Conservation (phyloP, 92 coral and sea anemone species). For the Epizoanthus ramosus region DNA sequence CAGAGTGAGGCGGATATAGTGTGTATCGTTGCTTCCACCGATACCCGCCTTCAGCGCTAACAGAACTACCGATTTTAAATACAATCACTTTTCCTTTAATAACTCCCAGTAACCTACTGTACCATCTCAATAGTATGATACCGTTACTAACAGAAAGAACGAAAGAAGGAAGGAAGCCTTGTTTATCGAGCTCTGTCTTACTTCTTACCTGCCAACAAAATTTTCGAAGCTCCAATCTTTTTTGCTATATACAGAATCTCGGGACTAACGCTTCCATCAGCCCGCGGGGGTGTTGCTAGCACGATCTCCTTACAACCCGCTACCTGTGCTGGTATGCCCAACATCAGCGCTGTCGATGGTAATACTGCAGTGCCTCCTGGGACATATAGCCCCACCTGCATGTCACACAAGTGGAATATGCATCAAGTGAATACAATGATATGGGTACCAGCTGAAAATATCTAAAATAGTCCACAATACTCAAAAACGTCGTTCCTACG, state of each 20-base stretch:
- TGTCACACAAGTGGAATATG: background rate
- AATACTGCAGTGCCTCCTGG: constrained; percentile 65
- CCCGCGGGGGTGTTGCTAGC: constrained; percentile 57
- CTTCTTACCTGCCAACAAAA: constrained; percentile 55
- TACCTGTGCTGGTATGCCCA: constrained; percentile 64
- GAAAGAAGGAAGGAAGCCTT: background rate
- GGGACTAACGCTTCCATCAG: constrained; percentile 54
- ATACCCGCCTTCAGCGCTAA: too few relatives aligned
- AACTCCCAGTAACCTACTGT: too few relatives aligned
- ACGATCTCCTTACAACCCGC: constrained; percentile 54
- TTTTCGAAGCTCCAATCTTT: constrained; percentile 55
- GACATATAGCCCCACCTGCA: constrained; percentile 54
- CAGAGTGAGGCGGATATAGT: too few relatives aligned
- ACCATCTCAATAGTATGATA: too few relatives aligned
- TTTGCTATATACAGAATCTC: constrained; percentile 59
- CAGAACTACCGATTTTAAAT: too few relatives aligned
- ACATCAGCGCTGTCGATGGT: constrained; percentile 65
- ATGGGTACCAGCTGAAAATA: too few relatives aligned
- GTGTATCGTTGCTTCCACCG: too few relatives aligned
- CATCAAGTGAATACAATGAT: too few relatives aligned
- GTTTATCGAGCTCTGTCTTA: background rate
- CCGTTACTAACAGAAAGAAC: too few relatives aligned
- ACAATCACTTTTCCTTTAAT: too few relatives aligned
- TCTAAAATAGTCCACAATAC: too few relatives aligned
- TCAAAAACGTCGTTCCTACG: too few relatives aligned